Evolutionary conservation across 2,797 vertebrate genomes (phyloP), one percentile per base, ranked within the genome.

Genomic region (Halcyon leucocephala): DNA sequence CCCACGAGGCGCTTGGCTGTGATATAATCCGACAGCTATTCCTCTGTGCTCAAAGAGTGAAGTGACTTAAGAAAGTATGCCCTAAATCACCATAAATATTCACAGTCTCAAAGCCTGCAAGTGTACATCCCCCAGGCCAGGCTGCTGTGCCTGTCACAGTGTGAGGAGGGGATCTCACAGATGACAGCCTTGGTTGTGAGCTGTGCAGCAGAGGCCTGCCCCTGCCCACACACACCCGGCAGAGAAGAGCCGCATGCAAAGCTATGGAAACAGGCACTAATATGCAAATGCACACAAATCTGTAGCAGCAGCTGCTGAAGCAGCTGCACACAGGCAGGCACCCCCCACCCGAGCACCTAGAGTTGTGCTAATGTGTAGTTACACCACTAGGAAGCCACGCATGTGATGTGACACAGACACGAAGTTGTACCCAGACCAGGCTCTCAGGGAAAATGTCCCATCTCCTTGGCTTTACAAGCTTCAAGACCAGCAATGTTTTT

Each of bases 1-100:
- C 37, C 19, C 0, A 0, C 1, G 2, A 29, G 16, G 39, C 2
- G 2, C 65, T 86, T 54, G 65, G 14, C 52, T 78, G 31, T 39
- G 41, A 21, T 14, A 39, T 55, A 46, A 2, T 41, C 57, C 81
- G 35, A 8, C 31, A 80, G 72, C 73, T 51, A 25, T 49, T 91
- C 46, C 48, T 71, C 35, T 60, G 20, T 0, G 0, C 61, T 71
- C 57, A 74, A 10, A 93, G n/a, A 10, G 62, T 54, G 62, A 61
- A 76, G 16, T 25, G 52, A 52, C 44, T 41, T 41, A 11, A 46
- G 66, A 71, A 71, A 82, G 62, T 14, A 31, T 4, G 14, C 35
- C 85, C 35, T 33, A 29, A 62, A 62, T 73, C 18, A 48, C 17
- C 33, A 21, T n/a, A 39, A 79, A 24, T 44, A 49, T 72, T 82